These are phyloP conservation scores for Formica exsecta DNA, from an alignment of 1,140 invertebrate genomes.

Conservation along the genomic window DNA sequence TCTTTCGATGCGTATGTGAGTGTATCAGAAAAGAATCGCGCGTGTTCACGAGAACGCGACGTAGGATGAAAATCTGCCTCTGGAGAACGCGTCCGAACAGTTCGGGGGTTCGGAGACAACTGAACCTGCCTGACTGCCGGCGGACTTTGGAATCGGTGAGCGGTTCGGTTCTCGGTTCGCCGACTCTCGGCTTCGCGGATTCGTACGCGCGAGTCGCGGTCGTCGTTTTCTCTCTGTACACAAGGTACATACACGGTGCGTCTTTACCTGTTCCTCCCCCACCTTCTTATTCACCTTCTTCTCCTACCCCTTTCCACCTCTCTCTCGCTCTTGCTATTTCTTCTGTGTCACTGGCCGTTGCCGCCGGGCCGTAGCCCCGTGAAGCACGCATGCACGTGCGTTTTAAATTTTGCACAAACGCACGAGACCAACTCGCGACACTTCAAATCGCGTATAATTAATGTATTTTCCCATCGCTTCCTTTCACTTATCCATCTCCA, in stretches of 20 bases:
- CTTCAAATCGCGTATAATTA: background rate
- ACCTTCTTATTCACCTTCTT: slow-evolving; percentile 56
- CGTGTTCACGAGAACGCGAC: slow-evolving; percentile 15
- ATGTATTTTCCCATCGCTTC: background rate
- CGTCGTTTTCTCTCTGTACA: slow-evolving; percentile 74
- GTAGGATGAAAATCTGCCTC: slow-evolving; percentile 15
- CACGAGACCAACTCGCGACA: slow-evolving; percentile 19
- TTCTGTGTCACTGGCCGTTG: slow-evolving; percentile 62
- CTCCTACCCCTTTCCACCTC: slow-evolving; percentile 42
- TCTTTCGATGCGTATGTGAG: background rate
- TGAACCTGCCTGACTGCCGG: slow-evolving; percentile 80
- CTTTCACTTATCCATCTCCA: background rate
- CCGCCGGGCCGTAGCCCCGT: slow-evolving; percentile 16
- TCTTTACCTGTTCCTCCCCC: slow-evolving; percentile 62
- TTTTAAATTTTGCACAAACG: slow-evolving; percentile 50
- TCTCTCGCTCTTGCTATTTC: slow-evolving; percentile 42
- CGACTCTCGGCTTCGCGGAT: slow-evolving; percentile 76
- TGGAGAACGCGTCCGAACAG: slow-evolving; percentile 81
- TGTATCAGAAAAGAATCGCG: background rate
- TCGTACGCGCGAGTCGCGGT: slow-evolving; percentile 65
- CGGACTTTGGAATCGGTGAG: slow-evolving; percentile 82
- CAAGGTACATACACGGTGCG: slow-evolving; percentile 62
- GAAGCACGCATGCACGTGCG: slow-evolving; percentile 56
- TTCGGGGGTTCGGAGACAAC: slow-evolving; percentile 84
- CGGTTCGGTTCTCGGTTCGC: slow-evolving; percentile 77